phyloP scores from a whole-genome alignment of 2,888 invertebrate genomes.

The Lydus trimaculatus region DNA sequence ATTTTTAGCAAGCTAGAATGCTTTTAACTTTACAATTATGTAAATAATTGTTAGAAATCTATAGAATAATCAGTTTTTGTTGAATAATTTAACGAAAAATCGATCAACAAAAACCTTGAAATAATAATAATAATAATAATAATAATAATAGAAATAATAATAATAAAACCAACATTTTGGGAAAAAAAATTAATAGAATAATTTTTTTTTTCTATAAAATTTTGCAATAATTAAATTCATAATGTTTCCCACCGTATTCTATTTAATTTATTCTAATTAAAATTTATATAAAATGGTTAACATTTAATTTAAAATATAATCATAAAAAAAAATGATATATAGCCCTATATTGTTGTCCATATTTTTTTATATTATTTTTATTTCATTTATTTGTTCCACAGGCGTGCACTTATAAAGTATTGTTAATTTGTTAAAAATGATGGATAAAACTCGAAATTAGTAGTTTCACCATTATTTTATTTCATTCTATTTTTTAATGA shows the following conservation, averaged over 20 bases:
- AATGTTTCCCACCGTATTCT: not conserved
- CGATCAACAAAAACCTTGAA: not conserved
- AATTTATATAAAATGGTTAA: not conserved
- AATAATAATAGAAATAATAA: too few relatives aligned
- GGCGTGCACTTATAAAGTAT: not conserved
- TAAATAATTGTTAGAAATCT: not conserved
- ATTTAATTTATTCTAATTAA: conserved; percentile 4
- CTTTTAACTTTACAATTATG: not conserved
- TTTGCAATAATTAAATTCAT: not conserved
- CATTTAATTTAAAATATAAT: not conserved
- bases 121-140: too few relatives aligned
- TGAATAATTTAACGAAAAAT: not conserved
- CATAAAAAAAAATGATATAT: not conserved
- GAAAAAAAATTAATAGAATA: not conserved
- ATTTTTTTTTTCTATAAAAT: too few relatives aligned
- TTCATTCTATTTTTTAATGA: not conserved
- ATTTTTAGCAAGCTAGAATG: too few relatives aligned
- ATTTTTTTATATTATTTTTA: not conserved
- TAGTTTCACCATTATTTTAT: not conserved
- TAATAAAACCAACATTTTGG: not conserved
- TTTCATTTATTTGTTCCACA: not conserved
- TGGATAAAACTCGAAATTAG: not conserved
- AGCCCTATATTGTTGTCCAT: not conserved
- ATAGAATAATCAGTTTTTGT: not conserved
- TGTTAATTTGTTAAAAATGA: not conserved